phyloP scores from a whole-genome alignment of 2,113 vertebrate species.

The Typhlomys cinereus region DNA sequence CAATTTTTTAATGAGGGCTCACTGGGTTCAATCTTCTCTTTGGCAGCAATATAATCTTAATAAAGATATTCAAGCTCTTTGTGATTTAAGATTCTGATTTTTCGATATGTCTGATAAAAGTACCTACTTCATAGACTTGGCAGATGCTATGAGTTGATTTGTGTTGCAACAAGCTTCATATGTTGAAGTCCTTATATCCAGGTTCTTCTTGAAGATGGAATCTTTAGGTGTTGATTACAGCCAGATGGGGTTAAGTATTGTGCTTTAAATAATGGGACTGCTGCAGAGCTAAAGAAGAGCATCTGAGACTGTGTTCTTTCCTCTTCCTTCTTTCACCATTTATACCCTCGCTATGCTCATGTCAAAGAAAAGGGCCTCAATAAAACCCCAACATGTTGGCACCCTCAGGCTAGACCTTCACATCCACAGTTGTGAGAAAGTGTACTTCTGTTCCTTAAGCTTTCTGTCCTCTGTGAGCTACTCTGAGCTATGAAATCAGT shows the following conservation, averaged over 20 bases:
- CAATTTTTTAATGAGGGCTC: not conserved
- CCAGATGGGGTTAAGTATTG: not conserved
- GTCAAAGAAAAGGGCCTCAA: not conserved
- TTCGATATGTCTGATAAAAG: not conserved
- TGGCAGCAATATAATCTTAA: not conserved
- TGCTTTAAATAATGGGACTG: too few relatives aligned
- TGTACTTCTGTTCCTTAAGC: not conserved
- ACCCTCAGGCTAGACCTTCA: not conserved
- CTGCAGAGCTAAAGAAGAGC: too few relatives aligned
- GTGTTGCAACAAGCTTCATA: not conserved
- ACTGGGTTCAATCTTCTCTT: too few relatives aligned
- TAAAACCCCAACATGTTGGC: not conserved
- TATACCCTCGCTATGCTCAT: fast-evolving
- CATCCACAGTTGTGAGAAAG: not conserved
- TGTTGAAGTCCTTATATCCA: not conserved
- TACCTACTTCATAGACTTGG: not conserved
- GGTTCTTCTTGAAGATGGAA: not conserved
- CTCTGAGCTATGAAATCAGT: not conserved
- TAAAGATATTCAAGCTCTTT: not conserved
- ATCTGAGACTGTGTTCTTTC: not conserved
- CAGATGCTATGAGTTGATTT: not conserved
- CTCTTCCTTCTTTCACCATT: too few relatives aligned
- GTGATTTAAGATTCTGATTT: not conserved
- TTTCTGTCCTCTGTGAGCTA: not conserved
- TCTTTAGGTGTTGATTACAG: not conserved